Percentiles rank a stretch among this genome's conserved stretches.
phyloP scores from a whole-genome alignment of 2,888 invertebrate species.

The Aleiodes leptofemur region DNA sequence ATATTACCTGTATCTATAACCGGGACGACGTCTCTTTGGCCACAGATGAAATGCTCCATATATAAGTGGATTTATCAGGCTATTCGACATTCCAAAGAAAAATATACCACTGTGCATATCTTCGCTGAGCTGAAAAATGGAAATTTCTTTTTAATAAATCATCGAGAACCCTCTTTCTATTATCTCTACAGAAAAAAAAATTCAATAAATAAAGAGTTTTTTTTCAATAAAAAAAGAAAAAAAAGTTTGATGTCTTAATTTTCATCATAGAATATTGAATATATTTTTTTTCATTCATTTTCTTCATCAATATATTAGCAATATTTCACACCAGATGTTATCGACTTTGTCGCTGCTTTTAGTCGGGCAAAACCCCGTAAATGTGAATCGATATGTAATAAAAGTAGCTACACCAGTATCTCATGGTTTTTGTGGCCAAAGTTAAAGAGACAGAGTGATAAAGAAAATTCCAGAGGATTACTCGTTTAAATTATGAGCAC shows the following conservation, averaged over 20 bases:
- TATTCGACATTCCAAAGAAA: conserved; percentile 92
- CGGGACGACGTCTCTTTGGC: conserved; percentile 76
- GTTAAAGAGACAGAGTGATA: background rate
- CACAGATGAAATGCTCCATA: conserved; percentile 93
- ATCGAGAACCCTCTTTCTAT: too few species aligned
- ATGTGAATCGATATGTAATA: conserved; percentile 14
- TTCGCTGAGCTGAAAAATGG: conserved; percentile 79
- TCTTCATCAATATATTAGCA: conserved; percentile 10
- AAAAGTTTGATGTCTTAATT: background rate
- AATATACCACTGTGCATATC: conserved; percentile 85
- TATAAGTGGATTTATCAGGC: conserved; percentile 89
- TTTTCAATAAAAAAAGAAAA: background rate
- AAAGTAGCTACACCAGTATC: background rate
- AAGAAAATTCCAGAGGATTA: conserved; percentile 1
- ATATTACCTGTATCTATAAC: conserved; percentile 31
- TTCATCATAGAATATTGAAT: background rate
- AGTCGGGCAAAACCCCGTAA: background rate
- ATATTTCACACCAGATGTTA: conserved; percentile 3
- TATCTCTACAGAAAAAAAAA: too few species aligned
- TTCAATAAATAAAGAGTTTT: conserved; percentile 12
- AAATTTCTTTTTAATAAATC: too few species aligned
- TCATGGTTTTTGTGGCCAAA: background rate
- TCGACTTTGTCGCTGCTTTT: background rate
- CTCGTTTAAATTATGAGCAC: conserved; percentile 11
- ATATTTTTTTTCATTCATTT: background rate